A percentile compares a stretch with the other conserved stretches of the same genome.
These are phyloP conservation scores for Chanos chanos DNA, from an alignment of 2,797 vertebrate genomes.

Conservation along the genomic window DNA sequence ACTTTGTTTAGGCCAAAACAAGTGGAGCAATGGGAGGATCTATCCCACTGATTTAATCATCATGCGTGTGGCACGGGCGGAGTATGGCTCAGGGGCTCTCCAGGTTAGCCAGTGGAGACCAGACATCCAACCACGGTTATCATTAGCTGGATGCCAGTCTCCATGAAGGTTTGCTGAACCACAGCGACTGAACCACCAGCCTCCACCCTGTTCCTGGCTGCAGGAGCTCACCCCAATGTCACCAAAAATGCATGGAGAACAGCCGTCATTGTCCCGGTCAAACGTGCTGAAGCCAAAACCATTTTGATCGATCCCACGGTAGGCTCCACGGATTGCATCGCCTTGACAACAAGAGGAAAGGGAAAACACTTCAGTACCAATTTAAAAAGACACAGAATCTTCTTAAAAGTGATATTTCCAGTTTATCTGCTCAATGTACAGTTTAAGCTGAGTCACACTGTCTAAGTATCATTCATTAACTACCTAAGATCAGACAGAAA, in stretches of 20 bases:
- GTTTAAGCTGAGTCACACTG: too few relatives aligned
- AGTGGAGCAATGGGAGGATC: neutral
- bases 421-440: too few relatives aligned
- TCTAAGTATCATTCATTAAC: too few relatives aligned
- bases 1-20: neutral
- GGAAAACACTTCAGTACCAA: neutral
- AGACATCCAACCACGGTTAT: conserved; percentile 44
- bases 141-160: conserved; percentile 42
- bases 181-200: conserved; percentile 68
- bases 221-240: conserved; percentile 42
- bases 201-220: neutral
- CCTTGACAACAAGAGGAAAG: conserved; percentile 37
- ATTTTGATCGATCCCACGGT: conserved; percentile 52
- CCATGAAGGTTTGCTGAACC: conserved; percentile 59
- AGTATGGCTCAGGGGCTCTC: conserved; percentile 46
- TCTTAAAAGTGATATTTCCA: neutral
- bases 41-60: conserved; percentile 54
- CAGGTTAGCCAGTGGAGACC: conserved; percentile 55
- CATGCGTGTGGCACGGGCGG: conserved; percentile 57
- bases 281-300: conserved; percentile 61
- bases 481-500: too few relatives aligned
- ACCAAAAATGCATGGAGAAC: conserved; percentile 52
- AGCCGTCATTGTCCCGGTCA: conserved; percentile 58
- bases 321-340: conserved; percentile 50
- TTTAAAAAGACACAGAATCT: neutral